phyloP scores from a whole-genome alignment of 2,113 vertebrate species.

The Polypterus bichir region DNA sequence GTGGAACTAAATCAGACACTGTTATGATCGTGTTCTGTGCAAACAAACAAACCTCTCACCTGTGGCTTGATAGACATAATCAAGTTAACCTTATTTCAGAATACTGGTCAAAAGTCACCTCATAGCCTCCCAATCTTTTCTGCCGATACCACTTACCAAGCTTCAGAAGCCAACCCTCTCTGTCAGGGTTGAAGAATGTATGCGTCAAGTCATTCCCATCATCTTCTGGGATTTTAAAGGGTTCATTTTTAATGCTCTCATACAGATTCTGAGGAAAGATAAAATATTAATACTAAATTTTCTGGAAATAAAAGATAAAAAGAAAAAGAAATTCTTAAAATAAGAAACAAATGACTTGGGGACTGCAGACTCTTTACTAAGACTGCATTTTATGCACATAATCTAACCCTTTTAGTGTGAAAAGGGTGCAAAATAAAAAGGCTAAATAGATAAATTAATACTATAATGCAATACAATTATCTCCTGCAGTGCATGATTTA shows the following conservation, averaged over 20 bases:
- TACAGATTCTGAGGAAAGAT: conserved; percentile 72
- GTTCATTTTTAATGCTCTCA: conserved; percentile 95
- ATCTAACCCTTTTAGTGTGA: neutral
- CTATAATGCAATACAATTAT: no score
- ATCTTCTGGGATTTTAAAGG: conserved; percentile 94
- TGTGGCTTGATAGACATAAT: no score
- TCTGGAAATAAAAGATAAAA: neutral
- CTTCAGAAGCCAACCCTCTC: conserved; percentile 94
- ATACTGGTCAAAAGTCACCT: no score
- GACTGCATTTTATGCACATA: neutral
- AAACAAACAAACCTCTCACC: no score
- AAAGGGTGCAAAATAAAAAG: no score
- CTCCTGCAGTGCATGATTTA: no score
- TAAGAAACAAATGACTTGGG: neutral
- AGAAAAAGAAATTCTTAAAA: neutral
- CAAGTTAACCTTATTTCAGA: no score
- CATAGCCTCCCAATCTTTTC: no score
- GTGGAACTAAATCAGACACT: no score
- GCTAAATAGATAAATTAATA: no score
- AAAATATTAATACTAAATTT: neutral
- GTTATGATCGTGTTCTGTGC: no score
- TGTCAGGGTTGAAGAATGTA: conserved; percentile 96
- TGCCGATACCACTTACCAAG: conserved; percentile 60
- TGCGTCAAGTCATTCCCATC: conserved; percentile 95
- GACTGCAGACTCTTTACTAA: neutral